These are phyloP conservation scores for Lynx canadensis DNA, from an alignment of 2,113 vertebrate species.

Conservation along the genomic window DNA sequence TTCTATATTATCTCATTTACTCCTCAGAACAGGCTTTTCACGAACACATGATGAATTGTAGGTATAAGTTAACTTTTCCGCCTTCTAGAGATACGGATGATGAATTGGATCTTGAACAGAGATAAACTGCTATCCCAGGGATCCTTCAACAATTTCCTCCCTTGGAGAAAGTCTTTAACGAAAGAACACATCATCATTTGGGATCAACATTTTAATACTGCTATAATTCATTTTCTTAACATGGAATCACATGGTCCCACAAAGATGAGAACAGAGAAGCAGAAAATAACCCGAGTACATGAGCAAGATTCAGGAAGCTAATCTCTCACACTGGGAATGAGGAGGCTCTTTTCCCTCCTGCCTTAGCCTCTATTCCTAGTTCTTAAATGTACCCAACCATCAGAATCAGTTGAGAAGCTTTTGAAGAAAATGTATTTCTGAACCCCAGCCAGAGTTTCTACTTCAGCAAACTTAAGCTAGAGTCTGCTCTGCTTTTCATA, in stretches of 20 bases:
- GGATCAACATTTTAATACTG: neutral
- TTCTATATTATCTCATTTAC: neutral
- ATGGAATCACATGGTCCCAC: neutral
- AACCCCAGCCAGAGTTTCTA: neutral
- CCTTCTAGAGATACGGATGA: neutral
- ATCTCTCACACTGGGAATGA: neutral
- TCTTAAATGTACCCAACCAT: neutral
- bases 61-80: neutral
- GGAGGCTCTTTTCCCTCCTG: neutral
- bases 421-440: neutral
- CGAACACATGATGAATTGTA: neutral
- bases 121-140: neutral
- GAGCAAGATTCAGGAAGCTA: neutral
- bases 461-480: neutral
- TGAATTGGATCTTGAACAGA: neutral
- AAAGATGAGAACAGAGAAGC: neutral
- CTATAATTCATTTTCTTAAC: neutral
- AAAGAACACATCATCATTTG: neutral
- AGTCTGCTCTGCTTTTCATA: neutral
- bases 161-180: neutral
- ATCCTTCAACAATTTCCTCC: neutral
- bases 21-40: neutral
- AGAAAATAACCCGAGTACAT: neutral
- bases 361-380: neutral
- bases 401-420: neutral